A percentile compares a stretch with the other conserved stretches of the same genome.
Evolutionary conservation across 2,797 vertebrate species (phyloP).

Genomic region (Mastacembelus armatus): DNA sequence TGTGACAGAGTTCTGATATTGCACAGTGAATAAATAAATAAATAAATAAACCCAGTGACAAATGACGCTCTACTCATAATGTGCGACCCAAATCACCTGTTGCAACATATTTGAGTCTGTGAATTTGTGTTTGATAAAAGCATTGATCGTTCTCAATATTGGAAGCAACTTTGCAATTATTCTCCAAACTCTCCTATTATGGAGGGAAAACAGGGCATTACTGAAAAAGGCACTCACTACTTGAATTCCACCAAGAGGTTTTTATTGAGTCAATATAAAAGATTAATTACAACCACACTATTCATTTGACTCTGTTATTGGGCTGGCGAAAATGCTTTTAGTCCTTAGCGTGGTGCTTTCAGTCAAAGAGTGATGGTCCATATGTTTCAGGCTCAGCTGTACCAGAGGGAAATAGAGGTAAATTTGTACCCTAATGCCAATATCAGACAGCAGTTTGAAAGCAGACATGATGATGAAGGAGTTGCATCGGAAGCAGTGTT

Average conservation of each 20-base stretch:
- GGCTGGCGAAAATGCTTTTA: conserved; percentile 79
- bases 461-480: conserved; percentile 66
- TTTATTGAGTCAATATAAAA: conserved; percentile 80
- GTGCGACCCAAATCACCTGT: conserved; percentile 30
- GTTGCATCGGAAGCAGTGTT: conserved; percentile 53
- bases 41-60: conserved; percentile 34
- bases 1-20: conserved; percentile 24
- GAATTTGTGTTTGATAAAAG: conserved; percentile 70
- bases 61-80: conserved; percentile 29
- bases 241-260: conserved; percentile 65
- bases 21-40: conserved; percentile 11
- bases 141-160: conserved; percentile 60
- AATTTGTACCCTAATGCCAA: conserved; percentile 76
- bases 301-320: conserved; percentile 78
- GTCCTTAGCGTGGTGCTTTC: conserved; percentile 68
- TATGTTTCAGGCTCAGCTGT: conserved; percentile 64
- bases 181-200: conserved; percentile 62
- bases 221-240: conserved; percentile 37
- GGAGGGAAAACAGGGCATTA: conserved; percentile 42
- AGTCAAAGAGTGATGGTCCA: conserved; percentile 65
- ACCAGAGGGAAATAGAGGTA: conserved; percentile 71
- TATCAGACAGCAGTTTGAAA: conserved; percentile 73
- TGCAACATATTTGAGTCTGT: conserved; percentile 56
- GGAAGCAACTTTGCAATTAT: conserved; percentile 73
- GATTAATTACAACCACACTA: conserved; percentile 80